Evolutionary conservation across 1,140 invertebrate species (phyloP).

Genomic region (Drosophila melanica): DNA sequence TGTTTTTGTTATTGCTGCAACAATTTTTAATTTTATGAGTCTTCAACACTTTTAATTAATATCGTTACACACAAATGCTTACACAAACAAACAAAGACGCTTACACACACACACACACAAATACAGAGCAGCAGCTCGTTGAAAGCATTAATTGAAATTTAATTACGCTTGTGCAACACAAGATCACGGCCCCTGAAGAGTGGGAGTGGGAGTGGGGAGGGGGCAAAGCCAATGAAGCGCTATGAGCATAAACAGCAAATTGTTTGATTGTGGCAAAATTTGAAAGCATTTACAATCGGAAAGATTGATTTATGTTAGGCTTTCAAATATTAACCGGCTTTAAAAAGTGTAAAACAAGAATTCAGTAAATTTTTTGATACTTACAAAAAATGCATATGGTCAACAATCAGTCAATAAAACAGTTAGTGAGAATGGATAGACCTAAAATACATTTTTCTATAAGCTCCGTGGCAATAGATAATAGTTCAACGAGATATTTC

Average conservation of each 20-base stretch:
- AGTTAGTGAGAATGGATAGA: too few relatives aligned
- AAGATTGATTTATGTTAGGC: neutral
- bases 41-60: conserved; percentile 78
- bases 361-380: too few relatives aligned
- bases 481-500: conserved; percentile 7
- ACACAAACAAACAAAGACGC: conserved; percentile 15
- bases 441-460: neutral
- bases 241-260: conserved; percentile 62
- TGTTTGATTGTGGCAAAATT: conserved; percentile 46
- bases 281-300: neutral
- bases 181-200: neutral
- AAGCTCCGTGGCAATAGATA: neutral
- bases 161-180: conserved; percentile 57
- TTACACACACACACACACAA: neutral
- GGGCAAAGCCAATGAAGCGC: conserved; percentile 13
- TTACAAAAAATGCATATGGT: too few relatives aligned
- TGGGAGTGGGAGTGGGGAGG: neutral
- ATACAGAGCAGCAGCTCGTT: conserved; percentile 32
- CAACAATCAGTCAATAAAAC: too few relatives aligned
- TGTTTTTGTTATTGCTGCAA: conserved; percentile 38
- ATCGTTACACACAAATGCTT: conserved; percentile 60
- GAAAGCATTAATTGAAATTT: conserved; percentile 78
- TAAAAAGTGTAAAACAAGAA: too few relatives aligned
- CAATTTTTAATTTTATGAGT: conserved; percentile 44
- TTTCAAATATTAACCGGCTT: too few relatives aligned